A percentile compares a stretch with the other conserved stretches of the same genome.
These are phyloP conservation scores for Chlamydotis undulata DNA, from an alignment of 2,113 vertebrate genomes.

Conservation along the genomic window DNA sequence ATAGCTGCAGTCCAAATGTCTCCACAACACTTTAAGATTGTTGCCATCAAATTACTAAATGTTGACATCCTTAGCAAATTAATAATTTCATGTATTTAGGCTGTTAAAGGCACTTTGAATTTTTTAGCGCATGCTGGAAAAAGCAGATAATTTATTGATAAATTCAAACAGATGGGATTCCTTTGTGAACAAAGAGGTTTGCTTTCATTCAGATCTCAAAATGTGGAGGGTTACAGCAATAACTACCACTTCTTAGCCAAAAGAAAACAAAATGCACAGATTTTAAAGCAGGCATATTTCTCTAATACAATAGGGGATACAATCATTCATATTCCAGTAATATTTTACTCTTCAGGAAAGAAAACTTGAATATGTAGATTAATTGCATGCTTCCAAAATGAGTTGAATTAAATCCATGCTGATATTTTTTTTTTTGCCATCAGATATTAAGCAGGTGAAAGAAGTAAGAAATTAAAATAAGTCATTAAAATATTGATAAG, in stretches of 20 bases:
- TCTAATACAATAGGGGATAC: not conserved
- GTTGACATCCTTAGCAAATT: not conserved
- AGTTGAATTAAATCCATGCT: not conserved
- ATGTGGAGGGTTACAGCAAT: not conserved
- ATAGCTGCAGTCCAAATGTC: not conserved
- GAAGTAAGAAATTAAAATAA: constrained; percentile 12
- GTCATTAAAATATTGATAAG: not conserved
- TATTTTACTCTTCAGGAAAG: not conserved
- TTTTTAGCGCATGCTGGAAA: not conserved
- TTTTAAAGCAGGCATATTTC: not conserved
- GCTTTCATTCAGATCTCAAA: not conserved
- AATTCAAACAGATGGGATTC: not conserved
- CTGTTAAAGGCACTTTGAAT: not conserved
- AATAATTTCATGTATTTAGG: not conserved
- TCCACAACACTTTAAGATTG: not conserved
- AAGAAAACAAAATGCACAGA: not conserved
- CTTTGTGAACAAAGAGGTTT: not conserved
- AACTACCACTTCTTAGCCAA: not conserved
- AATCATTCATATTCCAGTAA: not conserved
- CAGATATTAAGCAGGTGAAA: not conserved
- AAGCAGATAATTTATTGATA: not conserved
- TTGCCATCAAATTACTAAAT: not conserved
- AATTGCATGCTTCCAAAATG: not conserved
- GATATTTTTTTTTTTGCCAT: not conserved
- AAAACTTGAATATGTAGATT: not conserved